phyloP scores from a whole-genome alignment of 2,888 invertebrate genomes.

The Vanessa cardui region DNA sequence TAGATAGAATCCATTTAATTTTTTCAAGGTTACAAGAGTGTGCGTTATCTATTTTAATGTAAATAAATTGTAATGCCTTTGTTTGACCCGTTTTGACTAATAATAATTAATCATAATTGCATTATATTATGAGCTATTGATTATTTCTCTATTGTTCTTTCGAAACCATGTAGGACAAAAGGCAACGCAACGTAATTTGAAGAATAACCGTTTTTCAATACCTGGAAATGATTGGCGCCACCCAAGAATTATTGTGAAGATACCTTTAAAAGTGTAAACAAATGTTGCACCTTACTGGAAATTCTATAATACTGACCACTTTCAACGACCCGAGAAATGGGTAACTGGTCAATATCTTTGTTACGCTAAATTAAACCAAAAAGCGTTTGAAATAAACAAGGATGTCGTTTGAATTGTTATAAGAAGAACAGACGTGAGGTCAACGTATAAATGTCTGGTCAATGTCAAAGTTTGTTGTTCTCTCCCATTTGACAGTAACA shows the following conservation, averaged over 20 bases:
- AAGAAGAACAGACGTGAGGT: constrained; percentile 15
- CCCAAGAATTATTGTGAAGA: constrained; percentile 21
- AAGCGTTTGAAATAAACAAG: constrained; percentile 16
- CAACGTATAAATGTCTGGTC: constrained; percentile 34
- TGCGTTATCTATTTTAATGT: constrained; percentile 30
- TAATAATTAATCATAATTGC: constrained; percentile 21
- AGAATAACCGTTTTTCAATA: constrained; percentile 7
- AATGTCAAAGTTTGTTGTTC: constrained; percentile 35
- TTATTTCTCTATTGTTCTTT: background rate
- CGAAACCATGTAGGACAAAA: background rate
- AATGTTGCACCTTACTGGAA: constrained; percentile 38
- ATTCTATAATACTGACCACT: constrained; percentile 19
- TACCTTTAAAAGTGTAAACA: constrained; percentile 38
- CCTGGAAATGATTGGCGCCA: constrained; percentile 31
- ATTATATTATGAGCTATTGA: background rate
- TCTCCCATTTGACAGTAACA: constrained; percentile 43
- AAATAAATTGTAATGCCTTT: constrained; percentile 21
- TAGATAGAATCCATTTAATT: constrained; percentile 5
- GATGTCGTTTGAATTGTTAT: constrained; percentile 20
- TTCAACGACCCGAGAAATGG: constrained; percentile 24
- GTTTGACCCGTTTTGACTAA: constrained; percentile 24
- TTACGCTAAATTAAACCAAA: constrained; percentile 17
- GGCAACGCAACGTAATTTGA: background rate
- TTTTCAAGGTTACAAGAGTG: constrained; percentile 14
- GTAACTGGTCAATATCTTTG: constrained; percentile 9